phyloP scores from a whole-genome alignment of 53 echinoderm and acorn worm genomes.

The Astropecten irregularis region DNA sequence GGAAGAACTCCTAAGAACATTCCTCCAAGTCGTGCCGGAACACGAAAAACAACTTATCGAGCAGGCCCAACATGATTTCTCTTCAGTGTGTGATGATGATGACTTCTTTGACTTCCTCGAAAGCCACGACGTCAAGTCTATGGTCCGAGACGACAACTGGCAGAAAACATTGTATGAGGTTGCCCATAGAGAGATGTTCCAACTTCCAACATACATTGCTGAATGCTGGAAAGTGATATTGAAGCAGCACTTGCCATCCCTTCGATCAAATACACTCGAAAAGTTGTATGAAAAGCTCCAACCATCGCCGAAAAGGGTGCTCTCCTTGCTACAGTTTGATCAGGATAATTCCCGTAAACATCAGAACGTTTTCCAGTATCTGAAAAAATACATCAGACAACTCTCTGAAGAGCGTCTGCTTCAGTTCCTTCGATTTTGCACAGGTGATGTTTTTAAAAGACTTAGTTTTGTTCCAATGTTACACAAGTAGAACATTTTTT shows the following conservation, averaged over 20 bases:
- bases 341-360: no score
- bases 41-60: background rate
- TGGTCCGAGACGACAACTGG: background rate
- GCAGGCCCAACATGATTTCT: background rate
- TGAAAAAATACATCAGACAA: background rate
- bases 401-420: background rate
- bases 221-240: background rate
- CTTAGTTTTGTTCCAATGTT: background rate
- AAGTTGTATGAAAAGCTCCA: background rate
- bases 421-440: slow-evolving; percentile 8
- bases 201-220: background rate
- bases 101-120: background rate
- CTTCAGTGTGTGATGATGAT: slow-evolving; percentile 3
- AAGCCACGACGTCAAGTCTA: background rate
- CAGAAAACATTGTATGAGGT: background rate
- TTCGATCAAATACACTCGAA: background rate
- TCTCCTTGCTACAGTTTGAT: background rate
- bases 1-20: background rate
- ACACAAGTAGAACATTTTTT: background rate
- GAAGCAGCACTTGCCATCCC: no score
- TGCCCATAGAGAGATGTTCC: background rate
- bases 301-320: background rate
- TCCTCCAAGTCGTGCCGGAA: background rate
- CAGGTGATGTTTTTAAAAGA: background rate
- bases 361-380: no score